phyloP scores from a whole-genome alignment of 1,140 invertebrate species.

The Pogonomyrmex barbatus region DNA sequence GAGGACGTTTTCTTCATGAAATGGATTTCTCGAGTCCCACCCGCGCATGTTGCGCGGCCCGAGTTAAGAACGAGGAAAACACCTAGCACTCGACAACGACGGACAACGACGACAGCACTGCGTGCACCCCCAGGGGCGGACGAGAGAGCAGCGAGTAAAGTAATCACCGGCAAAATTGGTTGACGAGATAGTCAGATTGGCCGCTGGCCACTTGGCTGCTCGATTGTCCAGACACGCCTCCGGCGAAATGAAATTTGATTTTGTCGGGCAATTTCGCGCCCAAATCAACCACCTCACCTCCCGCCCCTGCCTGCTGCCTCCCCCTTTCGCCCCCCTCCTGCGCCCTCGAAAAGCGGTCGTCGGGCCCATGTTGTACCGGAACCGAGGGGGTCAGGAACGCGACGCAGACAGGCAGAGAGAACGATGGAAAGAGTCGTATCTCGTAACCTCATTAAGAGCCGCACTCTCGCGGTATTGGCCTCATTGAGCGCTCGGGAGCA shows the following conservation, averaged over 20 bases:
- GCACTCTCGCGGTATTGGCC: conserved; percentile 82
- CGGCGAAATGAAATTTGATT: conserved; percentile 86
- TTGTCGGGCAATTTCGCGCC: conserved; percentile 85
- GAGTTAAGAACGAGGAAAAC: conserved; percentile 38
- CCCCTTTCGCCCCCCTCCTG: background rate
- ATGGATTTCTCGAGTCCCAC: conserved; percentile 35
- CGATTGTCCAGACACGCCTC: conserved; percentile 86
- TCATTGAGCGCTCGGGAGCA: conserved; percentile 79
- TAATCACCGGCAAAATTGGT: conserved; percentile 85
- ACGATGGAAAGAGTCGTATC: conserved; percentile 47
- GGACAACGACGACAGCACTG: conserved; percentile 15
- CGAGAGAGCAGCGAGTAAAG: conserved; percentile 71
- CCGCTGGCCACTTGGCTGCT: conserved; percentile 83
- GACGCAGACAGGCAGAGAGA: conserved; percentile 38
- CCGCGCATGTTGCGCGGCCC: background rate
- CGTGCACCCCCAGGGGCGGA: conserved; percentile 19
- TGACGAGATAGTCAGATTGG: conserved; percentile 84
- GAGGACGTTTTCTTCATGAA: conserved; percentile 34
- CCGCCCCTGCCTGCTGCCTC: background rate
- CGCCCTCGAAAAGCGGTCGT: conserved; percentile 12
- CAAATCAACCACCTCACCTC: conserved; percentile 81
- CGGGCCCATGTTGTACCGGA: conserved; percentile 43
- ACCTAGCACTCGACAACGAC: conserved; percentile 12
- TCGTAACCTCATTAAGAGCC: conserved; percentile 83
- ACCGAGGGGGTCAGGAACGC: conserved; percentile 32